phyloP scores from a whole-genome alignment of 2,797 vertebrate species.

The Propithecus deckenii region DNA sequence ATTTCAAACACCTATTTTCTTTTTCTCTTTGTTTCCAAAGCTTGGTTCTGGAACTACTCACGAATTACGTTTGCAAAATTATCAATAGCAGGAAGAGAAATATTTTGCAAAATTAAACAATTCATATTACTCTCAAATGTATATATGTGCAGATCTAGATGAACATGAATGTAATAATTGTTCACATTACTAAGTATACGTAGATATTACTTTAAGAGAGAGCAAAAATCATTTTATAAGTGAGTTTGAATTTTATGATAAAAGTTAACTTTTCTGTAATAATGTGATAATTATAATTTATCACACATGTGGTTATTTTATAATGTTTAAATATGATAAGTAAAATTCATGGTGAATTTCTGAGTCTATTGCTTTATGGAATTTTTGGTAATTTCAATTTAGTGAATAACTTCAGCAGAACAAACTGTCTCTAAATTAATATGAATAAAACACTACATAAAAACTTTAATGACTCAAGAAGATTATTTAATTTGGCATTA shows the following conservation, averaged over 20 bases:
- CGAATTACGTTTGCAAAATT: background rate
- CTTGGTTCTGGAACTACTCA: background rate
- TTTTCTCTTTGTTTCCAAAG: background rate
- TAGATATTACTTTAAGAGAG: background rate
- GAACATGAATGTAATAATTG: background rate
- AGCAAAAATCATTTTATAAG: background rate
- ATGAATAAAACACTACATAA: background rate
- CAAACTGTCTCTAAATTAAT: background rate
- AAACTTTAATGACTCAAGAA: background rate
- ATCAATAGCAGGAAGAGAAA: background rate
- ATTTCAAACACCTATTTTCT: background rate
- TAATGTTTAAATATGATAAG: background rate
- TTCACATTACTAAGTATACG: background rate
- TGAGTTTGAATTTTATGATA: background rate
- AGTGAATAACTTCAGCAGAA: background rate
- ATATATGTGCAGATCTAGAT: background rate
- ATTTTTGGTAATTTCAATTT: background rate
- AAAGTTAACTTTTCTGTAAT: background rate
- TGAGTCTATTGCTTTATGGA: background rate
- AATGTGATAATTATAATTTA: background rate
- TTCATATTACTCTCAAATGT: background rate
- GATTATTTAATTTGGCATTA: background rate
- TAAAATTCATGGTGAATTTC: constrained; percentile 14
- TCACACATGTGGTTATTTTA: background rate
- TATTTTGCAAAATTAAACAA: background rate